Conservation (phyloP, 2,888 invertebrate species). For the Eupithecia subfuscata region DNA sequence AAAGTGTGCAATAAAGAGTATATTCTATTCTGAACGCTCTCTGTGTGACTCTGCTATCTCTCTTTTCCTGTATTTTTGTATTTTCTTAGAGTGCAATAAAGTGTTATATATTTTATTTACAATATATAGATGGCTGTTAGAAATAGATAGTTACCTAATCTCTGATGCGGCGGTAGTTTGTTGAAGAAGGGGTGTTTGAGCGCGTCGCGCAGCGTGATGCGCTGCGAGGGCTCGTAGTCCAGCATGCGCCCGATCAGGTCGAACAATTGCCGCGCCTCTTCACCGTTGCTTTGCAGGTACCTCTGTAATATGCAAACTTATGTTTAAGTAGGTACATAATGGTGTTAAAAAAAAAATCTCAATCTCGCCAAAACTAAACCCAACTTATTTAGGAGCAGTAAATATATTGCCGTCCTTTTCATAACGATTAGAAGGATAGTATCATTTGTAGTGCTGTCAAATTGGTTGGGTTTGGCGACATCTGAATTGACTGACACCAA, state of each 20-base stretch:
- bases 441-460: too few relatives aligned
- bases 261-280: slow-evolving; percentile 96
- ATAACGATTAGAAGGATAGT: too few relatives aligned
- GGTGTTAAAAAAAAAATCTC: background rate
- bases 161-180: slow-evolving; percentile 90
- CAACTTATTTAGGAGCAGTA: too few relatives aligned
- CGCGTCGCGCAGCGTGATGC: slow-evolving; percentile 94
- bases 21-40: too few relatives aligned
- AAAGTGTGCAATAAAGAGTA: too few relatives aligned
- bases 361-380: too few relatives aligned
- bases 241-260: slow-evolving; percentile 98
- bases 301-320: slow-evolving; percentile 84
- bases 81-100: too few relatives aligned
- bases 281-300: slow-evolving; percentile 93
- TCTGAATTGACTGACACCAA: too few relatives aligned
- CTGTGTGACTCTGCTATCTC: too few relatives aligned
- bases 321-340: background rate
- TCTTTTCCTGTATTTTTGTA: too few relatives aligned
- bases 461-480: too few relatives aligned
- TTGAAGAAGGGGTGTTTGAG: slow-evolving; percentile 97
- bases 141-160: slow-evolving; percentile 73
- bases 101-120: background rate
- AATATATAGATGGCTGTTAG: background rate
- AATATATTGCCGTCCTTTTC: too few relatives aligned
- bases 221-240: slow-evolving; percentile 96